Evolutionary conservation across 53 echinoderm and acorn worm genomes (phyloP), one percentile per base, ranked within the genome.

Genomic region (Astropecten irregularis): DNA sequence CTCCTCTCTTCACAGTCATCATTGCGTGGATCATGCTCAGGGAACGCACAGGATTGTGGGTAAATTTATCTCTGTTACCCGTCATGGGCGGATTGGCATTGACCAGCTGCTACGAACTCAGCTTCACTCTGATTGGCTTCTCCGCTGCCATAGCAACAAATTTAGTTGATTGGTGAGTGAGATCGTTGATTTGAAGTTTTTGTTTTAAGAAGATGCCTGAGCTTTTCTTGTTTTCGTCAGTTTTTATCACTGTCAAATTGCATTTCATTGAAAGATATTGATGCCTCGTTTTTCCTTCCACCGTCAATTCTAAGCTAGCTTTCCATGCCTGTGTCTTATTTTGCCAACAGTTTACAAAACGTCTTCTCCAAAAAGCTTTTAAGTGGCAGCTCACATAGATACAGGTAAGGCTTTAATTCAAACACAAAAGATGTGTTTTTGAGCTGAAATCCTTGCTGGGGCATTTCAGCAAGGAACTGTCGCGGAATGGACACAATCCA

Each of bases 291-390:
- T n/a, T n/a, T n/a, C n/a, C n/a, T n/a, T n/a, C n/a, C n/a, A n/a
- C n/a, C n/a, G n/a, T n/a, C n/a, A n/a, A n/a, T n/a, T n/a, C n/a
- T n/a, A n/a, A n/a, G n/a, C n/a, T n/a, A n/a, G n/a, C n/a, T n/a
- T n/a, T n/a, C n/a, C n/a, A n/a, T n/a, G n/a, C n/a, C n/a, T n/a
- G n/a, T n/a, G n/a, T n/a, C n/a, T n/a, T n/a, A n/a, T n/a, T 64
- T 74, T 35, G 37, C 38, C 83, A 66, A 15, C 89, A 96, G 97
- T 81, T 73, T 96, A 39, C 97, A 96, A 76, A 96, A 96, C 82
- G 97, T 96, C 8, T 96, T 96, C 62, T 96, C 97, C 28, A 96
- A 96, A 88, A 96, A 96, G 37, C 85, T 96, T 36, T 69, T 96
- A 35, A 96, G 97, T 70, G 91, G 93, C 23, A 85, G 83, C 72